phyloP scores from a whole-genome alignment of 2,113 vertebrate species.

The Empidonax alnorum region DNA sequence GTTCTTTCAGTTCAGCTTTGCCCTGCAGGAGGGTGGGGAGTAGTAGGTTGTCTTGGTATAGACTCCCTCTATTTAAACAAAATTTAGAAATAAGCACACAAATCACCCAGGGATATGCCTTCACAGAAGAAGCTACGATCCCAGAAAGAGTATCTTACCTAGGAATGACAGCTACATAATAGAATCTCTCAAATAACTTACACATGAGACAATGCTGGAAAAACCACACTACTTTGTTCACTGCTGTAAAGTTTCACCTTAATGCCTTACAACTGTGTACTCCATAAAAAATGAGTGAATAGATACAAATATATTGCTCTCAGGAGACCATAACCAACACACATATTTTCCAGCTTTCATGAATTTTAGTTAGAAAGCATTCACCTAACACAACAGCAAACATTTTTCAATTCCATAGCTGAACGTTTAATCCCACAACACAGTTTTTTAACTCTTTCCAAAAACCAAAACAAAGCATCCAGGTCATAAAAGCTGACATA shows the following conservation, averaged over 20 bases:
- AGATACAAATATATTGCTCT: neutral
- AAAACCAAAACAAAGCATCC: neutral
- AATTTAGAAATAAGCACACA: neutral
- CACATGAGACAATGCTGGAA: neutral
- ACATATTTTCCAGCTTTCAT: neutral
- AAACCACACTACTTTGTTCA: neutral
- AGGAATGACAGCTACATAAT: neutral
- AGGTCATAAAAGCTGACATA: neutral
- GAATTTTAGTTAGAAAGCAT: slow-evolving; percentile 19
- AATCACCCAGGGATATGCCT: neutral
- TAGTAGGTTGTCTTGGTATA: neutral
- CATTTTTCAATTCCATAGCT: neutral
- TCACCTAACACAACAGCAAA: neutral
- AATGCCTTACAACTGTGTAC: neutral
- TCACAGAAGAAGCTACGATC: neutral
- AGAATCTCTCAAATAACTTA: neutral
- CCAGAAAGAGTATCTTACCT: neutral
- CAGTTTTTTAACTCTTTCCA: neutral
- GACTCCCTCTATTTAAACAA: neutral
- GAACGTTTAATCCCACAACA: neutral
- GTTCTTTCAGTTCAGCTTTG: neutral
- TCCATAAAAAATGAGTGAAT: neutral
- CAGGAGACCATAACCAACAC: neutral
- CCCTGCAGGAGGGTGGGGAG: neutral
- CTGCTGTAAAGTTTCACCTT: neutral